A percentile compares a stretch with the other conserved stretches of the same genome.
Evolutionary conservation across 1,140 invertebrate genomes (phyloP).

Genomic region (Formica selysi): DNA sequence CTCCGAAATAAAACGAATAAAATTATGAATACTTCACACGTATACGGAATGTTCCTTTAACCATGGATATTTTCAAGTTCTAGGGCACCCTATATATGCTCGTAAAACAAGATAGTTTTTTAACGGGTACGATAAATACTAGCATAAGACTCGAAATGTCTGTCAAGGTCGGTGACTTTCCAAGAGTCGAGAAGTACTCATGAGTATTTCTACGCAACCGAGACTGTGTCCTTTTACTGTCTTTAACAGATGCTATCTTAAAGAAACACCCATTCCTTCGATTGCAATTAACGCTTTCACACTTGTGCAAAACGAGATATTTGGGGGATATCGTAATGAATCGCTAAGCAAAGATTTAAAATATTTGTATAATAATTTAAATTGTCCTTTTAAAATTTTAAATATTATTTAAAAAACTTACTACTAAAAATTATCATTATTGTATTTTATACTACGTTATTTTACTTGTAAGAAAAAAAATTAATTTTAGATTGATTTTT

Average conservation of each 20-base stretch:
- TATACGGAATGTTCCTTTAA: neutral
- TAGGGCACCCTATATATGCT: neutral
- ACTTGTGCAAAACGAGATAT: neutral
- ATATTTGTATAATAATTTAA: too few species aligned
- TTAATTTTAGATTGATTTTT: too few species aligned
- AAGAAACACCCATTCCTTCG: neutral
- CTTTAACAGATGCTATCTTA: slow-evolving; percentile 21
- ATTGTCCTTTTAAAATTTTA: too few species aligned
- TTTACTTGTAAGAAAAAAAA: too few species aligned
- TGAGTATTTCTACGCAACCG: slow-evolving; percentile 58
- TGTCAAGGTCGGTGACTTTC: slow-evolving; percentile 74
- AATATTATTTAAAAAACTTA: too few species aligned
- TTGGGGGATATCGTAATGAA: too few species aligned
- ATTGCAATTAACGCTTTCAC: neutral
- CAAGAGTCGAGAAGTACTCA: slow-evolving; percentile 56
- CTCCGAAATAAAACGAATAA: neutral
- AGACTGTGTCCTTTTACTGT: slow-evolving; percentile 53
- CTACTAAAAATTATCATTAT: too few species aligned
- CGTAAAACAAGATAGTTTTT: neutral
- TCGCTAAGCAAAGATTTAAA: too few species aligned
- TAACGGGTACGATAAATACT: neutral
- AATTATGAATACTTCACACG: neutral
- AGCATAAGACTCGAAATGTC: slow-evolving; percentile 48
- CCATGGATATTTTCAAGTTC: neutral
- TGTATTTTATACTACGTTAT: too few species aligned